Evolutionary conservation across 2,113 vertebrate species (phyloP), one percentile per base, ranked within the genome.

Genomic region (Oncorhynchus clarkii): DNA sequence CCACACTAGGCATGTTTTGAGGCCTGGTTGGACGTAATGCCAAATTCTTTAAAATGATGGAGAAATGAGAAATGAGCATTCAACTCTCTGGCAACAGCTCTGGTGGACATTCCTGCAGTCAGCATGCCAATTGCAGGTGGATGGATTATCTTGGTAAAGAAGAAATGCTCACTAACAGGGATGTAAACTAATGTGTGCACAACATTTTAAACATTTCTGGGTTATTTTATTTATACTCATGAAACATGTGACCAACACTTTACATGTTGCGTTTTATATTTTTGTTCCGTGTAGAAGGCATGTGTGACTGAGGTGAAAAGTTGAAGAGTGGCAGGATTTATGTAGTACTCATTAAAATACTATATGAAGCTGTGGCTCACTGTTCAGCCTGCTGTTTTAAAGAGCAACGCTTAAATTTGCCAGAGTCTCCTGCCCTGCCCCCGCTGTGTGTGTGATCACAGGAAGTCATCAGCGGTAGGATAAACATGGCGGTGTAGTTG

Each of bases 341-440:
- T 81, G 79, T 74, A 74, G 54, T 64, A 74, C 69, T 75, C 78
- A 70, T 79, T 83, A 83, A 82, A 82, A 80, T 13, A 29, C 70
- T 76, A 85, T 79, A 45, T 76, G 67, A 80, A 57, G 66, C 26
- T 76, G 68, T 70, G 45, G 12, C 12, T 48, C 49, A 20, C 5
- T 18, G 67, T 24, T 62, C 60, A 71, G 76, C 69, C 71, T 77
- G 31, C 71, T 70, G 77, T 69, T 70, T 79, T 80, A 29, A 65
- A 24, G 29, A 48, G 68, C 24, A 1, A 45, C 2, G 39, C 29
- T 73, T 74, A 64, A 29, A 73, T 74, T 74, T 69, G 54, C 65
- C 2, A n/a, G 64, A n/a, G 64, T 54, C 51, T 54, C 29, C 68
- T 68, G 27, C n/a, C 14, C 22, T 70, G n/a, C 39, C 70, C 64